Evolutionary conservation across 1,140 invertebrate species (phyloP).

Genomic region (Lasioglossum baleicum): DNA sequence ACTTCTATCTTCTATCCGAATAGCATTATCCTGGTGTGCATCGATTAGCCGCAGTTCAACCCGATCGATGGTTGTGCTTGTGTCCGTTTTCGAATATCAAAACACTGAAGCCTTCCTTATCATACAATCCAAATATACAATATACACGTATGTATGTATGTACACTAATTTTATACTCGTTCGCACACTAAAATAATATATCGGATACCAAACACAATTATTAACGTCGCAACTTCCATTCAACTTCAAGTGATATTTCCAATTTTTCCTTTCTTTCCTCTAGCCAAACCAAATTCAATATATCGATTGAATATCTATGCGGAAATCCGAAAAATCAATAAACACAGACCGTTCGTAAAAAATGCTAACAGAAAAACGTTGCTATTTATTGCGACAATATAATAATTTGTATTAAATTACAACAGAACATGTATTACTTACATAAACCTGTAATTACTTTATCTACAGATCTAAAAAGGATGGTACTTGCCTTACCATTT

Average conservation of each 20-base stretch:
- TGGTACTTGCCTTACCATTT: not conserved
- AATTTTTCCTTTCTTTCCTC: too few species aligned
- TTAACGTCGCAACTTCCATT: slow-evolving; percentile 27
- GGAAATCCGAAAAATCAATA: not conserved
- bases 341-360: not conserved
- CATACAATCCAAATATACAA: slow-evolving; percentile 14
- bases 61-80: slow-evolving; percentile 77
- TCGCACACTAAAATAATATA: slow-evolving; percentile 39
- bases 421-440: not conserved
- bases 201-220: slow-evolving; percentile 75
- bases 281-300: slow-evolving; percentile 11
- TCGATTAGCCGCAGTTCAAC: slow-evolving; percentile 73
- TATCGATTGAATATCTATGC: not conserved
- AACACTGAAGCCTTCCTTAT: slow-evolving; percentile 26
- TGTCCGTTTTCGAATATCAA: slow-evolving; percentile 67
- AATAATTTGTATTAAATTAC: slow-evolving; percentile 20
- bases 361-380: not conserved
- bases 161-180: not conserved
- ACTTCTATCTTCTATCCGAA: slow-evolving; percentile 19
- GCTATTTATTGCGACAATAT: not conserved
- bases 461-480: not conserved
- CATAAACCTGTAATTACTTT: slow-evolving; percentile 3
- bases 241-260: not conserved
- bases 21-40: slow-evolving; percentile 29
- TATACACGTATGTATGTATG: too few species aligned